A percentile compares a stretch with the other conserved stretches of the same genome.
Evolutionary conservation across 2,888 invertebrate genomes (phyloP).

Genomic region (Amblyjoppa fuscipennis): DNA sequence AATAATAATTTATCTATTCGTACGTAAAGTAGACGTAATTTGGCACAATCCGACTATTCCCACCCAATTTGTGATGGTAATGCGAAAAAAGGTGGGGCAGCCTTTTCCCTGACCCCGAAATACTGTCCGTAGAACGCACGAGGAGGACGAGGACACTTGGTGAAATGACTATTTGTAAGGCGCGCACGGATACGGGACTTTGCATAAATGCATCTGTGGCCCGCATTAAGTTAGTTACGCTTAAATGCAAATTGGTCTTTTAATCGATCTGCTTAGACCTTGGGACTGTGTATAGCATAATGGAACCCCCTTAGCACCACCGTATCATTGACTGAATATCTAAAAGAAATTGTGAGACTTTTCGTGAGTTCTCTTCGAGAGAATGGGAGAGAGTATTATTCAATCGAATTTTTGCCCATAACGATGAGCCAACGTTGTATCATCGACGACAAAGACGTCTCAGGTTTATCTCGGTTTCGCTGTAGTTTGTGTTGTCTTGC

Average conservation of each 20-base stretch:
- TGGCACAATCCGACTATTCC: not conserved
- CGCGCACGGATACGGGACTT: constrained; percentile 73
- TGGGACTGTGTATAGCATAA: constrained; percentile 72
- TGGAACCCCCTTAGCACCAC: constrained; percentile 61
- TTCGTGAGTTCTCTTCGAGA: constrained; percentile 23
- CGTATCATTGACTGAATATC: constrained; percentile 31
- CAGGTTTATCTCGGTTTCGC: constrained; percentile 2
- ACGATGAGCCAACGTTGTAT: constrained; percentile 12
- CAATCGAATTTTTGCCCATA: not conserved
- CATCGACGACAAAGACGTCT: constrained; percentile 17
- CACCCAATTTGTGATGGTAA: not conserved
- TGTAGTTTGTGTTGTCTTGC: not conserved
- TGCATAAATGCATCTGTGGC: constrained; percentile 78
- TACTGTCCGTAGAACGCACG: constrained; percentile 54
- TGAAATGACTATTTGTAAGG: constrained; percentile 78
- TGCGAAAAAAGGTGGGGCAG: constrained; percentile 65
- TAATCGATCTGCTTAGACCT: constrained; percentile 81
- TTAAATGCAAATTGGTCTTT: constrained; percentile 83
- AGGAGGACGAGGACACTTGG: constrained; percentile 72
- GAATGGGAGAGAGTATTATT: not conserved
- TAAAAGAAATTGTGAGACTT: constrained; percentile 33
- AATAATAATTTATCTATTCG: not conserved
- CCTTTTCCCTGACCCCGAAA: constrained; percentile 37
- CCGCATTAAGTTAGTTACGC: constrained; percentile 83
- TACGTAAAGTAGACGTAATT: not conserved